These are phyloP conservation scores for Calcarius lapponicus DNA, from an alignment of 2,797 vertebrate genomes.

Conservation along the genomic window DNA sequence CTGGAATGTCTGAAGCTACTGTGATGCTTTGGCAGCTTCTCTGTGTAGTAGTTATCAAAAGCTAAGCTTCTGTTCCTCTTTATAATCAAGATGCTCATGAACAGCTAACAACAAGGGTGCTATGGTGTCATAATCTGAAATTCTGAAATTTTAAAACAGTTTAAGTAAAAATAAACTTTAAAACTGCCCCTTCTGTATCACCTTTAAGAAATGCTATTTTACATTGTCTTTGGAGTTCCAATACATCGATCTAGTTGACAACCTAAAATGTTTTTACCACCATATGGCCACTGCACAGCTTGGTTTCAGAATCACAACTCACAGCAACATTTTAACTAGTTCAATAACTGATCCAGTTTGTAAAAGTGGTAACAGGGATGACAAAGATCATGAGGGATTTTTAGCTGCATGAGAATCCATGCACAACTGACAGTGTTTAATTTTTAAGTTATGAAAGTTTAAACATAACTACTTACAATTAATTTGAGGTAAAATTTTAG, in stretches of 20 bases:
- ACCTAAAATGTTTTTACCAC: not conserved
- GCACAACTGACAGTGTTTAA: not conserved
- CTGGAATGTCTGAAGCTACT: not conserved
- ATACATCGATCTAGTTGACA: rapidly evolving
- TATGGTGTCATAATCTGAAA: not conserved
- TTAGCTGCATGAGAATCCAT: not conserved
- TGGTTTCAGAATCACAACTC: not conserved
- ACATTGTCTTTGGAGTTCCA: not conserved
- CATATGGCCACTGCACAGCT: not conserved
- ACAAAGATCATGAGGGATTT: not conserved
- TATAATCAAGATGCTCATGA: not conserved
- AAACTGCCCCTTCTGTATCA: not conserved
- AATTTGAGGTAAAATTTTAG: not conserved
- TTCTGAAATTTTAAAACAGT: not conserved
- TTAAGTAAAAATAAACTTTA: not conserved
- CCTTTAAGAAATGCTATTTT: not conserved
- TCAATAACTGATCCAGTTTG: not conserved
- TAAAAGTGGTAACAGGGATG: not conserved
- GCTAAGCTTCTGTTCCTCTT: not conserved
- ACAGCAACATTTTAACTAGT: not conserved
- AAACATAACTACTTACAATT: not conserved
- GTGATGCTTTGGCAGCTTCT: not conserved
- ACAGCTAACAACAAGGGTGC: not conserved
- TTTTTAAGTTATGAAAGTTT: not conserved
- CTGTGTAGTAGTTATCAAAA: not conserved